Conservation (phyloP, 35 echinoderm and acorn worm species). For the Eucidaris tribuloides region DNA sequence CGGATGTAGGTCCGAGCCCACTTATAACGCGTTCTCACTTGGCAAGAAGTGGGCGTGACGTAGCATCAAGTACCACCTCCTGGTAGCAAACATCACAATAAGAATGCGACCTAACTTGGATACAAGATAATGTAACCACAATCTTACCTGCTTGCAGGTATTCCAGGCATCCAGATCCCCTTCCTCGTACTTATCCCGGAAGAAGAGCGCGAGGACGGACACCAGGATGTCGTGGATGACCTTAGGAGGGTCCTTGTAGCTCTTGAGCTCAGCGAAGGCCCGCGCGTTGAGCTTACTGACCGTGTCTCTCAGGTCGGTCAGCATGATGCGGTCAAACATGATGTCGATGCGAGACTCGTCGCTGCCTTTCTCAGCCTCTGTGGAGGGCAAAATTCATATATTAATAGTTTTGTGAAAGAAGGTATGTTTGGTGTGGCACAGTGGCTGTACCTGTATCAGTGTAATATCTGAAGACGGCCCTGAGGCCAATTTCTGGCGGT, state of each 20-base stretch:
- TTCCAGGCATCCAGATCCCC: conserved; percentile 84
- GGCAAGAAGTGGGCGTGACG: no score
- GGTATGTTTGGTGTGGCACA: no score
- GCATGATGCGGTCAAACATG: conserved; percentile 99
- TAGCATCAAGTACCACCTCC: no score
- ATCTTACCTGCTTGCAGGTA: conserved; percentile 93
- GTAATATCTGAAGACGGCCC: no score
- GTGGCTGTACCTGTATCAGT: no score
- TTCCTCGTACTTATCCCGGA: conserved; percentile 70
- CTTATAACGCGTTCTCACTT: no score
- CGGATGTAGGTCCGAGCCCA: no score
- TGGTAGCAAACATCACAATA: no score
- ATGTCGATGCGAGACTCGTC: conserved; percentile 97
- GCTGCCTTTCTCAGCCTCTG: conserved; percentile 96
- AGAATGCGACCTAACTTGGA: no score
- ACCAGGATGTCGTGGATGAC: conserved; percentile 93
- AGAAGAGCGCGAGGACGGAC: conserved; percentile 86
- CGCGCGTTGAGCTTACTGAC: conserved; percentile 88
- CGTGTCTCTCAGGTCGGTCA: conserved; percentile 85
- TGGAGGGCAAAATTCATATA: not conserved
- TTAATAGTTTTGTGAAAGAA: not conserved
- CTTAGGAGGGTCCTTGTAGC: conserved; percentile 99
- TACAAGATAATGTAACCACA: no score
- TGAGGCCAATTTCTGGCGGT: no score
- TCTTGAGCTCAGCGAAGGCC: conserved; percentile 96